phyloP scores from a whole-genome alignment of 2,797 vertebrate genomes.

The Miichthys miiuy region DNA sequence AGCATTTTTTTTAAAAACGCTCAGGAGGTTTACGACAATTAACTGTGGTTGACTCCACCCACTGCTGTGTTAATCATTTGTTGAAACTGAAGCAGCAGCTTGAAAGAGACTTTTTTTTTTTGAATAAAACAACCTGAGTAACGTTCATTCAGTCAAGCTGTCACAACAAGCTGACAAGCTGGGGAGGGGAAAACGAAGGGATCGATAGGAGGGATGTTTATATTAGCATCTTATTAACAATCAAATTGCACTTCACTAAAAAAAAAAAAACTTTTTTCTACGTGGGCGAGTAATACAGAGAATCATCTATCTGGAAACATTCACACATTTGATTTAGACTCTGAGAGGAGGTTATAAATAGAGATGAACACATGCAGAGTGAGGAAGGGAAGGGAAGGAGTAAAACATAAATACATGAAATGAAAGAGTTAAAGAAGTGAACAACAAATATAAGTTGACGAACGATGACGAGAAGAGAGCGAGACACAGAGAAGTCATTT shows the following conservation, averaged over 20 bases:
- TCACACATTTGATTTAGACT: slow-evolving; percentile 43
- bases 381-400: slow-evolving; percentile 10
- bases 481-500: slow-evolving; percentile 60
- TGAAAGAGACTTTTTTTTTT: not conserved
- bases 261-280: not conserved
- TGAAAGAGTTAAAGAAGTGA: slow-evolving; percentile 34
- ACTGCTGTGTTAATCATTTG: not conserved
- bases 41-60: not conserved
- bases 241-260: slow-evolving; percentile 53
- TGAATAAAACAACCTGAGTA: slow-evolving; percentile 41
- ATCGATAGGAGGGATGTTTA: slow-evolving; percentile 24
- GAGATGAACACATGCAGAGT: slow-evolving; percentile 49
- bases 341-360: slow-evolving; percentile 24
- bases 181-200: not conserved
- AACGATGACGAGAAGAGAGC: slow-evolving; percentile 29
- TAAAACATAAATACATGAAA: slow-evolving; percentile 47
- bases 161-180: slow-evolving; percentile 41
- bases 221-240: slow-evolving; percentile 54
- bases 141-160: slow-evolving; percentile 35
- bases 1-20: too few relatives aligned
- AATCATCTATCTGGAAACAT: slow-evolving; percentile 46
- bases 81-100: not conserved
- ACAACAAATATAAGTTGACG: slow-evolving; percentile 70
- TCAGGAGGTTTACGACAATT: not conserved
- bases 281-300: slow-evolving; percentile 26